These are phyloP conservation scores for Stichopus chloronotus DNA, from an alignment of 35 echinoderm and acorn worm species.

Conservation along the genomic window DNA sequence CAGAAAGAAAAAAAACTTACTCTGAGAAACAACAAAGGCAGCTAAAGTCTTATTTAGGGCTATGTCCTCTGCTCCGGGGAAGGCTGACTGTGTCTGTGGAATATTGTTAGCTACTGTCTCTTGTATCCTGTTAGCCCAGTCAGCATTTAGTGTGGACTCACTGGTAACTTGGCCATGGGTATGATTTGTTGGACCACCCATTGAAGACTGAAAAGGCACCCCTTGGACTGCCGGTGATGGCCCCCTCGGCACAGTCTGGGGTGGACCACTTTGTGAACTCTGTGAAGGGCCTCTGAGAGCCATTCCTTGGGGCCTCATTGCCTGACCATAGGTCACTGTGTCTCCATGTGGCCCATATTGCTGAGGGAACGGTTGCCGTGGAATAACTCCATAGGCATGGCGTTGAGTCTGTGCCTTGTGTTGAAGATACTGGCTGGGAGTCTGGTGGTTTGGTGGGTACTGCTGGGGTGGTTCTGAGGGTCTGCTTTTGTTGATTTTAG, in stretches of 20 bases:
- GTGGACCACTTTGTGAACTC: too few species aligned
- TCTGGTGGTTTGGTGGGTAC: constrained; percentile 45
- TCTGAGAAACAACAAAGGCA: constrained; percentile 25
- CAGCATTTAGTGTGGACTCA: neutral
- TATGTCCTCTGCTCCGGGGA: constrained; percentile 18
- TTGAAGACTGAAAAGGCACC: neutral
- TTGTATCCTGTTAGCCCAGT: constrained; percentile 43
- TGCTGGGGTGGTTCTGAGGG: constrained; percentile 12
- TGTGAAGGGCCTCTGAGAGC: constrained; percentile 7
- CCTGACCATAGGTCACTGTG: neutral
- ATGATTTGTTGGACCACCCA: neutral
- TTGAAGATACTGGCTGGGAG: constrained; percentile 23
- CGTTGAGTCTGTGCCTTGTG: constrained; percentile 45
- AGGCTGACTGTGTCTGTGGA: neutral
- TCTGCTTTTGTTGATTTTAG: neutral
- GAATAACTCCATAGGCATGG: neutral
- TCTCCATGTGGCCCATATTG: neutral
- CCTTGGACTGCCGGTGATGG: neutral
- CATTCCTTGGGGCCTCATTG: neutral
- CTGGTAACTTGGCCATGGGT: neutral
- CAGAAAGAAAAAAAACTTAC: neutral
- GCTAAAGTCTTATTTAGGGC: constrained; percentile 12
- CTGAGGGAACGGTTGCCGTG: constrained; percentile 30
- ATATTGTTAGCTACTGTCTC: neutral
- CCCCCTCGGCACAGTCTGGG: neutral